phyloP scores from a whole-genome alignment of 2,797 vertebrate species.

The Australoheros facetus region DNA sequence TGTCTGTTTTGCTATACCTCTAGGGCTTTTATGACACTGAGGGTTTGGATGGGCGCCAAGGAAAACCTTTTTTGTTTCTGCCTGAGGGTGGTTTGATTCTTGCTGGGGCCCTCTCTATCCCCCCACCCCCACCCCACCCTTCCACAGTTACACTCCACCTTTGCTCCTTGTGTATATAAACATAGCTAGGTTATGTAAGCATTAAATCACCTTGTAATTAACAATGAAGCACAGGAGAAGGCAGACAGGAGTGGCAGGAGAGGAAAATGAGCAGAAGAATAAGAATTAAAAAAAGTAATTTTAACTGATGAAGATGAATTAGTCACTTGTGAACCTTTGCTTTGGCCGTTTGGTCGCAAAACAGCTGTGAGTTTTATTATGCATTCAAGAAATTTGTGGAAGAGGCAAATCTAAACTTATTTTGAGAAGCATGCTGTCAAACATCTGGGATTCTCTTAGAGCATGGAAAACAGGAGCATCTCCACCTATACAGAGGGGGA shows the following conservation, averaged over 20 bases:
- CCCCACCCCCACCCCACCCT: not conserved
- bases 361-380: not conserved
- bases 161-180: constrained; percentile 53
- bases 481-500: not conserved
- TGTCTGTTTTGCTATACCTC: constrained; percentile 25
- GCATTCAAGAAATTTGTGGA: not conserved
- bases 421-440: constrained; percentile 25
- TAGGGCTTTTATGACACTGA: constrained; percentile 56
- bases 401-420: not conserved
- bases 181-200: constrained; percentile 51
- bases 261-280: not conserved
- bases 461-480: constrained; percentile 11
- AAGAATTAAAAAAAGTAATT: not conserved
- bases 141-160: constrained; percentile 25
- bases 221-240: constrained; percentile 14
- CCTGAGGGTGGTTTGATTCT: constrained; percentile 52
- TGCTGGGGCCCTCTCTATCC: constrained; percentile 37
- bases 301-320: not conserved
- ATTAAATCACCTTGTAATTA: constrained; percentile 70
- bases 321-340: not conserved
- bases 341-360: not conserved
- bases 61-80: constrained; percentile 72
- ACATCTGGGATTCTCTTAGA: constrained; percentile 29
- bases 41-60: constrained; percentile 65
- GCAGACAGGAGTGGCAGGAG: not conserved